Percentiles rank a stretch among this genome's conserved stretches.
These are phyloP conservation scores for Cirrhinus mrigala DNA, from an alignment of 2,797 vertebrate genomes.

Conservation along the genomic window DNA sequence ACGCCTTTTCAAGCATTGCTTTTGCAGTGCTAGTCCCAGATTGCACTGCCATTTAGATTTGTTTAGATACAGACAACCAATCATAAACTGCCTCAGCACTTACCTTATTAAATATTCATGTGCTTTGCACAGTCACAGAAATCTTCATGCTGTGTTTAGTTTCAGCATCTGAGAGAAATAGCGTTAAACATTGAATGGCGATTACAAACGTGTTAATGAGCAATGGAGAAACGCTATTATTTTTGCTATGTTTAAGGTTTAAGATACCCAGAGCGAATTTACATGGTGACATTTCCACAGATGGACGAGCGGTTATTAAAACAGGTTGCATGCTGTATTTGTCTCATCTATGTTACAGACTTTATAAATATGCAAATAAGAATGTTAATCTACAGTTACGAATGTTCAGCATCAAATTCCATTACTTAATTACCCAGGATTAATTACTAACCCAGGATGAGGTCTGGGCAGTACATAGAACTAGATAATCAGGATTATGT, in stretches of 20 bases:
- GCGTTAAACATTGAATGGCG: background rate
- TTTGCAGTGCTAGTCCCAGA: background rate
- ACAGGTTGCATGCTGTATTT: background rate
- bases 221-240: background rate
- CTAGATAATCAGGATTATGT: conserved; percentile 7
- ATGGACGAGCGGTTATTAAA: background rate
- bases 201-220: background rate
- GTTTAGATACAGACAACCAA: conserved; percentile 4
- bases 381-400: background rate
- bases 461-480: background rate
- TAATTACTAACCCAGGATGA: background rate
- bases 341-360: background rate
- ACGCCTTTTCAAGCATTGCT: background rate
- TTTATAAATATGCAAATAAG: background rate
- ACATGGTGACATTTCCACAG: conserved; percentile 15
- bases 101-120: conserved; percentile 16
- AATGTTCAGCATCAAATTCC: background rate
- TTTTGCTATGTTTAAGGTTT: background rate
- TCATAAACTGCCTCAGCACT: background rate
- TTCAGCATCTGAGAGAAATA: background rate
- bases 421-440: background rate
- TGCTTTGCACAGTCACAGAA: conserved; percentile 9
- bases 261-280: background rate
- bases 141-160: conserved; percentile 19
- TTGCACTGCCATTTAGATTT: background rate